Evolutionary conservation across 2,113 vertebrate species (phyloP).

Genomic region (Actenoides hombroni): DNA sequence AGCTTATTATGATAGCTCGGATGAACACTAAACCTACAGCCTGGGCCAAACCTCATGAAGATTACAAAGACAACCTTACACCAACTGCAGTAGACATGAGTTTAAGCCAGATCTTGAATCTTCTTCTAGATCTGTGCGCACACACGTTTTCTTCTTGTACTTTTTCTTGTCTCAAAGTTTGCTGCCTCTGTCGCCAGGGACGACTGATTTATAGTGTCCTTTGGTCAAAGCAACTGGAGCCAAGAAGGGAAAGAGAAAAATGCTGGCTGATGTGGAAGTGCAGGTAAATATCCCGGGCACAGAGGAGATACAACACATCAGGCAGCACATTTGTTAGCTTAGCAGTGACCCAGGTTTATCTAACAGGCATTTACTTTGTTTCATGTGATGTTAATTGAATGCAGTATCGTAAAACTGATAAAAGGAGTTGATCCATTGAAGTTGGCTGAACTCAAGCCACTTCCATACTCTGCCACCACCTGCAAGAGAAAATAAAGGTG

Average conservation of each 20-base stretch:
- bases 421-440: neutral
- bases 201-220: neutral
- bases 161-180: neutral
- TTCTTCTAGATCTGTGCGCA: neutral
- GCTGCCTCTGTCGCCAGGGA: fast-evolving
- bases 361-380: neutral
- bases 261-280: neutral
- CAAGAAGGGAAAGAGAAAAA: neutral
- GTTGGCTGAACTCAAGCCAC: neutral
- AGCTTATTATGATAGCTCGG: neutral
- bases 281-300: neutral
- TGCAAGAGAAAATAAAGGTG: neutral
- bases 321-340: neutral
- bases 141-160: neutral
- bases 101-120: neutral
- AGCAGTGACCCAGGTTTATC: neutral
- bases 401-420: neutral
- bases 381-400: neutral
- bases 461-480: neutral
- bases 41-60: fast-evolving
- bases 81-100: neutral
- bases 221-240: neutral
- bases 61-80: neutral
- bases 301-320: neutral
- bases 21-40: neutral